Percentiles rank a stretch among this genome's conserved stretches.
phyloP scores from a whole-genome alignment of 1,140 invertebrate genomes.

The Cydia splendana region DNA sequence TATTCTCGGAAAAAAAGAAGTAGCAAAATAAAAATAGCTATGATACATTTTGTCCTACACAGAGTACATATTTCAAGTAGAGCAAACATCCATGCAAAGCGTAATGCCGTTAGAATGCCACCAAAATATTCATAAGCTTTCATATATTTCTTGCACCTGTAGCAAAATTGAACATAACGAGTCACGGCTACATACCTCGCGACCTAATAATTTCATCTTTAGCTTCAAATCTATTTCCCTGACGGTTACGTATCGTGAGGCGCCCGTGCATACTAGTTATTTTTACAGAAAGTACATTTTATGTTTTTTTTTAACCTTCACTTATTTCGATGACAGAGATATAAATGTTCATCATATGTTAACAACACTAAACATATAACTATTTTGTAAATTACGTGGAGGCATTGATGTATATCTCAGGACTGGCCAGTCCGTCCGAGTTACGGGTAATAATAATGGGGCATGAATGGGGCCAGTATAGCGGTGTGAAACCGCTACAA shows the following conservation, averaged over 20 bases:
- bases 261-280: background rate
- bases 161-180: conserved; percentile 11
- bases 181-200: conserved; percentile 17
- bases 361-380: too few species aligned
- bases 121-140: background rate
- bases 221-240: conserved; percentile 13
- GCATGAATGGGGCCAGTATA: too few species aligned
- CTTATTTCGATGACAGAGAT: too few species aligned
- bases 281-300: background rate
- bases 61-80: background rate
- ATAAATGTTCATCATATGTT: too few species aligned
- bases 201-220: conserved; percentile 29
- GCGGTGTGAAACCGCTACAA: too few species aligned
- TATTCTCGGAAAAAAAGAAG: too few species aligned
- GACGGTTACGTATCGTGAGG: background rate
- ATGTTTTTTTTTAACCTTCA: too few species aligned
- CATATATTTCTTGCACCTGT: conserved; percentile 1
- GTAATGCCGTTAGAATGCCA: background rate
- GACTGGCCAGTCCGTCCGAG: too few species aligned
- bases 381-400: too few species aligned
- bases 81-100: background rate
- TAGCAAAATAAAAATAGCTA: too few species aligned
- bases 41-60: background rate
- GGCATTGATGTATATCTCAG: too few species aligned
- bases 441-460: too few species aligned